Base-by-base conservation (phyloP, 2,797 vertebrate genomes). In the Parotocinclus haroldoi region DNA sequence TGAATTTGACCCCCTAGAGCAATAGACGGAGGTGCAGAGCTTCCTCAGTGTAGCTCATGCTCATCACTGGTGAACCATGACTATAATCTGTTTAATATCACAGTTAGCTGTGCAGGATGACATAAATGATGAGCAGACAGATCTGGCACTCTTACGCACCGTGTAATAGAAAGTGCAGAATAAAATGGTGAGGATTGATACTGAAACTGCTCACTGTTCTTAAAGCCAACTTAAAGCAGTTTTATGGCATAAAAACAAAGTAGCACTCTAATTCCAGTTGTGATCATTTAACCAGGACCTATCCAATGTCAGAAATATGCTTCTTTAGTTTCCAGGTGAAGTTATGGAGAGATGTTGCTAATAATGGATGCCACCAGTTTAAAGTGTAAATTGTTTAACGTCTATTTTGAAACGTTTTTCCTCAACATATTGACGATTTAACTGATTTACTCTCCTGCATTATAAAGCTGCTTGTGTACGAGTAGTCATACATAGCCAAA, bases 61-160 rank as follows among this genome's bases (percentile, higher is more conserved):
- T 54, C 19, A 44, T 59, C 55, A 54, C 49, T 63, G 13, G 11
- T 18, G 38, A 64, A 39, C 39, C 9, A 53, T 45, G 63, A 49
- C 50, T 66, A 55, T 56, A 56, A 60, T 71, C 37, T 52, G 74
- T 52, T 71, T 60, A 59, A 55, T 55, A 58, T 56, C 42, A 7
- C 44, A 57, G 69, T 66, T 57, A 56, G 57, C 38, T 56, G 45
- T 67, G 18, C 16, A 59, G 40, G 16, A 57, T 39, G 45, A 73
- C 68, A 59, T 58, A 69, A 67, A 42, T 63, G 39, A 73, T 56
- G 58, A 73, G 50, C 59, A 55, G 60, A 70, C 52, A 73, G 45
- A 67, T 73, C 56, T 68, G 48, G 49, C 68, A 70, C 48, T 39
- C 13, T 38, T 14, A 52, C 14, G 63, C 44, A 55, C 37, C 8